These are phyloP conservation scores for Meleagris gallopavo DNA, from an alignment of 2,113 vertebrate genomes.

Conservation along the genomic window DNA sequence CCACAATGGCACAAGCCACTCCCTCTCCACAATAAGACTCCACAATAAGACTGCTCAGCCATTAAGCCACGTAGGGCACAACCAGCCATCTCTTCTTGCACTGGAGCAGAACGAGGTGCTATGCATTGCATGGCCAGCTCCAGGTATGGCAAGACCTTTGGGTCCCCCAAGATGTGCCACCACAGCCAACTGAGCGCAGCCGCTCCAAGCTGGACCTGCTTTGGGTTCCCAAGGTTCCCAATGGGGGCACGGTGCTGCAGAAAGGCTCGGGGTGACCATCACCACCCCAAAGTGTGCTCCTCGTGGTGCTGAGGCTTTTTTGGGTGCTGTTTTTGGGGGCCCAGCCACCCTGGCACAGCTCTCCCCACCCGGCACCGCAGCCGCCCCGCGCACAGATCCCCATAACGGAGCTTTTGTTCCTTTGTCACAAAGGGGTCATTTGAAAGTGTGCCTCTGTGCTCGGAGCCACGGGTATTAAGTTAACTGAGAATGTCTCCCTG, in stretches of 20 bases:
- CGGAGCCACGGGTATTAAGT: not conserved
- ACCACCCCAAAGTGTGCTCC: no score
- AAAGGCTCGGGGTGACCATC: not conserved
- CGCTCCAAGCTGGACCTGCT: not conserved
- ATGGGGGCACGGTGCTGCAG: not conserved
- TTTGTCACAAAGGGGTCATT: not conserved
- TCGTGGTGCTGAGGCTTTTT: not conserved
- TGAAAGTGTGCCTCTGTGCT: not conserved
- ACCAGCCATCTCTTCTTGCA: accelerated
- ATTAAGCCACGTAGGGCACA: not conserved
- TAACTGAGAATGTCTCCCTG: not conserved
- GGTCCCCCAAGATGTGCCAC: not conserved
- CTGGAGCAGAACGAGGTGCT: not conserved
- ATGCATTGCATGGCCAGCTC: not conserved
- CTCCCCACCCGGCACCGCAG: not conserved
- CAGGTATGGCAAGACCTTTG: not conserved
- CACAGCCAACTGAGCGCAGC: not conserved
- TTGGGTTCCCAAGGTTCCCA: not conserved
- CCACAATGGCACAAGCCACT: accelerated
- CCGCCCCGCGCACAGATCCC: accelerated
- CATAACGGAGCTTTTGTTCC: not conserved
- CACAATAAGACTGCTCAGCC: no score
- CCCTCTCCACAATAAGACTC: not conserved
- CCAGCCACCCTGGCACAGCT: accelerated
- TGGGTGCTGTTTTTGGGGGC: not conserved